These are phyloP conservation scores for Heliconius aoede DNA, from an alignment of 2,888 invertebrate genomes.

Conservation along the genomic window DNA sequence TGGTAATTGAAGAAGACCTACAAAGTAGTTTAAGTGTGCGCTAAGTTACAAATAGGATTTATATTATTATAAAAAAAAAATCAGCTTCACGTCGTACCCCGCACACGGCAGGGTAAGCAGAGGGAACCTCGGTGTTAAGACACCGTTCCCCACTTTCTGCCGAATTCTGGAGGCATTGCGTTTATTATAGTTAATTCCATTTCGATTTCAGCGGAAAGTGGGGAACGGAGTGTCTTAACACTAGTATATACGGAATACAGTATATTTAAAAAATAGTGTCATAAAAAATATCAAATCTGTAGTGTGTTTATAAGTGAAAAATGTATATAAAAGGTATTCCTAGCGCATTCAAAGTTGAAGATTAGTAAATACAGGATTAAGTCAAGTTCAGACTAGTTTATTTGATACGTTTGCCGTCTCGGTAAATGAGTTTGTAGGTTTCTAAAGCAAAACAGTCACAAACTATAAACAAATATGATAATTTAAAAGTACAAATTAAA, in stretches of 20 bases:
- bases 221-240: too few species aligned
- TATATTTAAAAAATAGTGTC: too few species aligned
- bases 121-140: too few species aligned
- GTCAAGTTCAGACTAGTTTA: slow-evolving; percentile 26
- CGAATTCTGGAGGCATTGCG: too few species aligned
- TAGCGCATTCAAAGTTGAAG: background rate
- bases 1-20: slow-evolving; percentile 24
- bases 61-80: too few species aligned
- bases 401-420: slow-evolving; percentile 22
- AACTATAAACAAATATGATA: background rate
- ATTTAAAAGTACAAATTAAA: background rate
- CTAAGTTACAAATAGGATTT: background rate
- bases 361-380: slow-evolving; percentile 12
- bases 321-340: too few species aligned
- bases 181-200: too few species aligned
- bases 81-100: too few species aligned
- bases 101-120: too few species aligned
- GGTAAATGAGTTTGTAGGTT: slow-evolving; percentile 22
- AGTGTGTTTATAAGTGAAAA: background rate
- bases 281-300: too few species aligned
- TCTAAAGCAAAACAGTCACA: slow-evolving; percentile 14
- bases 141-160: too few species aligned
- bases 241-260: too few species aligned
- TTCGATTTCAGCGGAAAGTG: background rate
- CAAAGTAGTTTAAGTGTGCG: background rate